Evolutionary conservation across 2,888 invertebrate genomes (phyloP).

Genomic region (Chloroclysta siterata): DNA sequence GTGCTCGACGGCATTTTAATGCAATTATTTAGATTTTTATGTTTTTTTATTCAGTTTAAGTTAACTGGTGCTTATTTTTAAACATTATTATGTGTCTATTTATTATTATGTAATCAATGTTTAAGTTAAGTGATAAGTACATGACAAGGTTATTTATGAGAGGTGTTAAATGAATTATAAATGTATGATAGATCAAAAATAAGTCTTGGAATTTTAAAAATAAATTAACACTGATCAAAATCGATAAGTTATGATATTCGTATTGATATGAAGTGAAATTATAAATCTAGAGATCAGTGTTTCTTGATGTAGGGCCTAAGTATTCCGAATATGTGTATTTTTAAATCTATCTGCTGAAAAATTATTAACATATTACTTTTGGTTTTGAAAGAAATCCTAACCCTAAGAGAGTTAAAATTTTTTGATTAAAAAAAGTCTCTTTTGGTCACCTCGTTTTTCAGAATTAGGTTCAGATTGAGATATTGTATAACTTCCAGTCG

Average conservation of each 20-base stretch:
- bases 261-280: slow-evolving; percentile 6
- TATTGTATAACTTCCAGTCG: neutral
- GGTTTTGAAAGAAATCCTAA: too few species aligned
- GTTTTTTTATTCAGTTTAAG: slow-evolving; percentile 41
- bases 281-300: slow-evolving; percentile 5
- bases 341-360: neutral
- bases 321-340: neutral
- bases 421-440: too few species aligned
- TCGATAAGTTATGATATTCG: slow-evolving; percentile 12
- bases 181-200: slow-evolving; percentile 22
- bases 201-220: slow-evolving; percentile 12
- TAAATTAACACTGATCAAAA: slow-evolving; percentile 8
- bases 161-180: slow-evolving; percentile 33
- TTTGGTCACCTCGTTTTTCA: neutral
- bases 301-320: neutral
- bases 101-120: slow-evolving; percentile 47
- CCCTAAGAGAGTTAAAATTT: too few species aligned
- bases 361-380: too few species aligned
- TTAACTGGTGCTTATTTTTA: slow-evolving; percentile 52
- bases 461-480: neutral
- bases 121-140: slow-evolving; percentile 47
- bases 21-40: slow-evolving; percentile 22
- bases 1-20: slow-evolving; percentile 28
- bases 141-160: slow-evolving; percentile 39
- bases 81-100: slow-evolving; percentile 49